Evolutionary conservation across 1,140 invertebrate species (phyloP).

Genomic region (Caerostris extrusa): DNA sequence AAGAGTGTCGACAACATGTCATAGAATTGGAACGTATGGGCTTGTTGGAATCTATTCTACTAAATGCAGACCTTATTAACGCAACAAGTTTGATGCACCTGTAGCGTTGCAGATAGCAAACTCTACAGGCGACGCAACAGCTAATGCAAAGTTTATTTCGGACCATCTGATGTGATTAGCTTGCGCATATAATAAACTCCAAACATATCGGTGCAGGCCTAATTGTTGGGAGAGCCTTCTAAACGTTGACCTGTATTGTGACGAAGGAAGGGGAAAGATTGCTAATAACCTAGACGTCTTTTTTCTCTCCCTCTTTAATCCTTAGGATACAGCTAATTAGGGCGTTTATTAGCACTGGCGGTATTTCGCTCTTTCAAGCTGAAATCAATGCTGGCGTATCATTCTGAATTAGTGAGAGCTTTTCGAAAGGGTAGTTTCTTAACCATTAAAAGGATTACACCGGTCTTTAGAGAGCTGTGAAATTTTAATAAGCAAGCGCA

Average conservation of each 20-base stretch:
- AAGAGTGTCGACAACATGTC: slow-evolving; percentile 21
- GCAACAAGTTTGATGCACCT: slow-evolving; percentile 74
- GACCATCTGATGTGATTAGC: slow-evolving; percentile 75
- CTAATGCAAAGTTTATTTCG: slow-evolving; percentile 75
- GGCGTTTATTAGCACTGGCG: slow-evolving; percentile 72
- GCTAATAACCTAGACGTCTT: slow-evolving; percentile 68
- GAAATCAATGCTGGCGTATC: slow-evolving; percentile 74
- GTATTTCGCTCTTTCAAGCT: slow-evolving; percentile 73
- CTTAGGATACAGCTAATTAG: slow-evolving; percentile 65
- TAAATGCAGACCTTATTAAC: slow-evolving; percentile 45
- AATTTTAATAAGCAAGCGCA: slow-evolving; percentile 77
- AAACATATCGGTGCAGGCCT: slow-evolving; percentile 59
- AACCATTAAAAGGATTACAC: slow-evolving; percentile 76
- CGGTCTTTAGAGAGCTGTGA: slow-evolving; percentile 74
- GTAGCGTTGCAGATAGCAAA: slow-evolving; percentile 37
- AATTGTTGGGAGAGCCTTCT: slow-evolving; percentile 69
- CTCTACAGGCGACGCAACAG: background rate
- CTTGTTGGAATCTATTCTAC: slow-evolving; percentile 5
- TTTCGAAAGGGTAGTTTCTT: slow-evolving; percentile 68
- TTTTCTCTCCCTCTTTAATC: slow-evolving; percentile 55
- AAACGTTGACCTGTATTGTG: slow-evolving; percentile 71
- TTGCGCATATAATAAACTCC: slow-evolving; percentile 68
- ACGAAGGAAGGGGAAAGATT: slow-evolving; percentile 30
- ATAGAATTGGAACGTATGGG: slow-evolving; percentile 24
- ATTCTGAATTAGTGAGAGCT: slow-evolving; percentile 74